Percentiles rank a stretch among this genome's conserved stretches.
Evolutionary conservation across 2,797 vertebrate genomes (phyloP).

Genomic region (Notolepis coatsorum): DNA sequence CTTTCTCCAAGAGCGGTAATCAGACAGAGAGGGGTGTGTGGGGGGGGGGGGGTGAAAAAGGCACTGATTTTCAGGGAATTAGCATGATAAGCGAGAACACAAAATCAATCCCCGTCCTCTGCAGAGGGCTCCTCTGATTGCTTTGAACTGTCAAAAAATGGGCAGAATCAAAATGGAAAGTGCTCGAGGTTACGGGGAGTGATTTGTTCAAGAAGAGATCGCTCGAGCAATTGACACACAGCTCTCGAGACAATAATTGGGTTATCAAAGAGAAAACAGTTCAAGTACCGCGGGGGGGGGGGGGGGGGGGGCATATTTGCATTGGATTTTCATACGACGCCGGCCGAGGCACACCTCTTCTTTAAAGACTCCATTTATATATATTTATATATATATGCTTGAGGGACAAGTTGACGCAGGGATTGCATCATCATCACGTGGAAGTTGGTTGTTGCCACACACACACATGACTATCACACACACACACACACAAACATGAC

Average conservation of each 20-base stretch:
- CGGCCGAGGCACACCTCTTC: conserved; percentile 93
- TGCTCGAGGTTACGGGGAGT: conserved; percentile 99
- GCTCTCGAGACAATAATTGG: conserved; percentile 99
- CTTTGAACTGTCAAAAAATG: conserved; percentile 99
- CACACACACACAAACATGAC: no score
- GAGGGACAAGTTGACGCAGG: conserved; percentile 90
- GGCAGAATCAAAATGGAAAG: conserved; percentile 99
- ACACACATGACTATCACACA: conserved; percentile 90
- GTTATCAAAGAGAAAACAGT: conserved; percentile 99
- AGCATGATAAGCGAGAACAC: conserved; percentile 99
- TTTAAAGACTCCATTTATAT: conserved; percentile 87
- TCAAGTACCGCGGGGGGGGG: conserved; percentile 99
- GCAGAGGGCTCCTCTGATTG: conserved; percentile 98
- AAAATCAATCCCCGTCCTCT: conserved; percentile 99
- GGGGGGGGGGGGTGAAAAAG: conserved; percentile 91
- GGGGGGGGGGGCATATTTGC: conserved; percentile 98
- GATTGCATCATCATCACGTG: conserved; percentile 95
- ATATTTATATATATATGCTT: no score
- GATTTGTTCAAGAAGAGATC: conserved; percentile 99
- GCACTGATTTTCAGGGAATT: conserved; percentile 99
- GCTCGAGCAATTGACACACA: conserved; percentile 99
- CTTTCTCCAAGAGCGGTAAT: conserved; percentile 96
- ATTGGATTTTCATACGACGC: conserved; percentile 99
- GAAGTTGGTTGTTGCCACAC: conserved; percentile 91
- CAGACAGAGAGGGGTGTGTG: conserved; percentile 87